Evolutionary conservation across 2,797 vertebrate species (phyloP).

Genomic region (Sebastes matsubarae): DNA sequence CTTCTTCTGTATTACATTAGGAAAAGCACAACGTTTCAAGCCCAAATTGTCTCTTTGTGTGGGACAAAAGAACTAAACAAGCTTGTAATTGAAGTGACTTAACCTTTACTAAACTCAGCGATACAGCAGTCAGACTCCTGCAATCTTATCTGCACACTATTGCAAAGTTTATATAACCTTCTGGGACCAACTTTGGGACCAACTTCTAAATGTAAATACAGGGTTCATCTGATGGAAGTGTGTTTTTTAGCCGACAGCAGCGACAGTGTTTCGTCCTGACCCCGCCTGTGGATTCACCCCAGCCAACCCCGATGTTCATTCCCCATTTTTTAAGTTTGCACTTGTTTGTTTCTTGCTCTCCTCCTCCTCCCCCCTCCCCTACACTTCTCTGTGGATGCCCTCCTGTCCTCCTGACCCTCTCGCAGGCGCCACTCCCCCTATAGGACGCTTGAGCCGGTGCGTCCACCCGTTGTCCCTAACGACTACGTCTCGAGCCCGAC

Average conservation of each 20-base stretch:
- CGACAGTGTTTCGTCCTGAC: background rate
- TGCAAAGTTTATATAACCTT: background rate
- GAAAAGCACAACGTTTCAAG: background rate
- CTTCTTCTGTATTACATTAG: background rate
- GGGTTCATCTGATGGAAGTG: background rate
- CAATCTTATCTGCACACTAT: background rate
- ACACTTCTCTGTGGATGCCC: constrained; percentile 71
- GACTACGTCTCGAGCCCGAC: constrained; percentile 99
- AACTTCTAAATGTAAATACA: background rate
- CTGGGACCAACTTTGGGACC: no score
- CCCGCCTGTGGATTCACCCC: constrained; percentile 39
- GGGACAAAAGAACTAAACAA: background rate
- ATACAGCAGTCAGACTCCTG: background rate
- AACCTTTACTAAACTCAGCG: background rate
- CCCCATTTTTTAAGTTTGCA: constrained; percentile 78
- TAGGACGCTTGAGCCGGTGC: constrained; percentile 98
- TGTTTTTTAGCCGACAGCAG: constrained; percentile 17
- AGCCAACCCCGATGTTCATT: constrained; percentile 46
- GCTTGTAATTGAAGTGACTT: background rate
- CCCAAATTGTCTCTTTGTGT: background rate
- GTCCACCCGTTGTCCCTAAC: constrained; percentile 98
- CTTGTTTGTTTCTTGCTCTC: constrained; percentile 76
- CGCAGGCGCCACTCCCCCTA: constrained; percentile 99
- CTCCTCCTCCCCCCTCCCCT: constrained; percentile 30
- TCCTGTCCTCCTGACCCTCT: constrained; percentile 72